These are phyloP conservation scores for Syngnathus rostellatus DNA, from an alignment of 2,797 vertebrate species.

Conservation along the genomic window DNA sequence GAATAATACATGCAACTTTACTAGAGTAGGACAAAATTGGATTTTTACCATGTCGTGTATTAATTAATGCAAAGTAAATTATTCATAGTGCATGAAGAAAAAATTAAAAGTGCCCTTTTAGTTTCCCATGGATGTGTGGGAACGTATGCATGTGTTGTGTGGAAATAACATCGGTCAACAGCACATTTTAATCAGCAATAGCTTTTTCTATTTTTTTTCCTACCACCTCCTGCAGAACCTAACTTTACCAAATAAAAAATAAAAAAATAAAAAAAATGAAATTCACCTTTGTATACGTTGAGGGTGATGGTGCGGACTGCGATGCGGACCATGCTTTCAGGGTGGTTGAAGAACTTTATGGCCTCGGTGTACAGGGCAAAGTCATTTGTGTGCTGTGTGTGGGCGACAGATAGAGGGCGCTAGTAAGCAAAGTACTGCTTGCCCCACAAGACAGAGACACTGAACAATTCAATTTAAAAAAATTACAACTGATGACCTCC, in stretches of 20 bases:
- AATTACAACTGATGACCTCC: neutral
- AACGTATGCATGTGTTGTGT: too few species aligned
- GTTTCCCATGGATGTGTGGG: too few species aligned
- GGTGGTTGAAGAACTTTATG: constrained; percentile 99
- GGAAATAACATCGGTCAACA: too few species aligned
- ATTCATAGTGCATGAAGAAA: too few species aligned
- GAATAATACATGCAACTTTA: neutral
- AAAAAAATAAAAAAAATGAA: neutral
- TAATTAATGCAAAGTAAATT: too few species aligned
- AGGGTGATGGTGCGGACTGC: constrained; percentile 97
- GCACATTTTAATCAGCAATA: too few species aligned
- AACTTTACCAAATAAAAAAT: too few species aligned
- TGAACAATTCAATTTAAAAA: constrained; percentile 15
- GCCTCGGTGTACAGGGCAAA: constrained; percentile 99
- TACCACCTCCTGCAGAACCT: too few species aligned
- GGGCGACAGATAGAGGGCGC: constrained; percentile 62
- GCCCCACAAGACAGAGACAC: constrained; percentile 29
- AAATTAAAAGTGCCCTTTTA: too few species aligned
- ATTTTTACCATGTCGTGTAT: too few species aligned
- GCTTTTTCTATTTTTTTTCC: too few species aligned
- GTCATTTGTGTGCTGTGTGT: constrained; percentile 96
- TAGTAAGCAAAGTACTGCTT: constrained; percentile 34
- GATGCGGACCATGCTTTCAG: constrained; percentile 99
- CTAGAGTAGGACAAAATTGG: too few species aligned
- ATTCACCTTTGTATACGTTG: constrained; percentile 98